Evolutionary conservation across 2,888 invertebrate genomes (phyloP).

Genomic region (Xylophagus ater): DNA sequence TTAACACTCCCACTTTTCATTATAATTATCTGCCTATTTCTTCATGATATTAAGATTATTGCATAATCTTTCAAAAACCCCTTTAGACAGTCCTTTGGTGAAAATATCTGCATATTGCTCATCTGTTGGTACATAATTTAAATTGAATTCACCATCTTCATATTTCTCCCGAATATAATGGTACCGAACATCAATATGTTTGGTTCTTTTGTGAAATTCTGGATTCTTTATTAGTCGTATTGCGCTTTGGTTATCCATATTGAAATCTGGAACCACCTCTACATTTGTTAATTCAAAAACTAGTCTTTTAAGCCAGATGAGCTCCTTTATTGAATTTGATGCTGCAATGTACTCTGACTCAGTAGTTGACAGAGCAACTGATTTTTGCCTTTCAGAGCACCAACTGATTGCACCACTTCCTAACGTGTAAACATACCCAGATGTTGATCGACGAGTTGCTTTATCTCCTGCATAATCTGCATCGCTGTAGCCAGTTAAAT

Average conservation of each 20-base stretch:
- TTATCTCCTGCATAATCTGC: conserved; percentile 19
- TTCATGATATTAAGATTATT: no score
- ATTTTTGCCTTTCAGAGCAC: conserved; percentile 24
- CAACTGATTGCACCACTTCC: conserved; percentile 23
- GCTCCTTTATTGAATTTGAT: conserved; percentile 22
- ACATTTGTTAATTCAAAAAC: conserved; percentile 14
- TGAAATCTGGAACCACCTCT: conserved; percentile 15
- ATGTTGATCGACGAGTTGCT: conserved; percentile 18
- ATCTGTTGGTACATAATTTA: conserved; percentile 1
- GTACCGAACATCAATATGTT: conserved; percentile 18
- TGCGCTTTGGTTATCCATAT: conserved; percentile 22
- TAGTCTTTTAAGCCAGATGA: conserved; percentile 23
- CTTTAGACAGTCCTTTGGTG: no score
- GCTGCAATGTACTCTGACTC: conserved; percentile 26
- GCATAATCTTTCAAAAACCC: no score
- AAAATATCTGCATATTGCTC: conserved; percentile 6
- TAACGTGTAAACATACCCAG: conserved; percentile 19
- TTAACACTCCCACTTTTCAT: no score
- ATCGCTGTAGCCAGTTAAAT: conserved; percentile 16
- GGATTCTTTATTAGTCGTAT: conserved; percentile 20
- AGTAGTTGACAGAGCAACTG: conserved; percentile 25
- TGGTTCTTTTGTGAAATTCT: conserved; percentile 21
- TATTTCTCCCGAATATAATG: conserved; percentile 1
- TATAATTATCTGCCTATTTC: no score
- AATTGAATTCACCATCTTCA: neutral